Conservation (phyloP, 2,113 vertebrate species). For the Addax nasomaculatus region DNA sequence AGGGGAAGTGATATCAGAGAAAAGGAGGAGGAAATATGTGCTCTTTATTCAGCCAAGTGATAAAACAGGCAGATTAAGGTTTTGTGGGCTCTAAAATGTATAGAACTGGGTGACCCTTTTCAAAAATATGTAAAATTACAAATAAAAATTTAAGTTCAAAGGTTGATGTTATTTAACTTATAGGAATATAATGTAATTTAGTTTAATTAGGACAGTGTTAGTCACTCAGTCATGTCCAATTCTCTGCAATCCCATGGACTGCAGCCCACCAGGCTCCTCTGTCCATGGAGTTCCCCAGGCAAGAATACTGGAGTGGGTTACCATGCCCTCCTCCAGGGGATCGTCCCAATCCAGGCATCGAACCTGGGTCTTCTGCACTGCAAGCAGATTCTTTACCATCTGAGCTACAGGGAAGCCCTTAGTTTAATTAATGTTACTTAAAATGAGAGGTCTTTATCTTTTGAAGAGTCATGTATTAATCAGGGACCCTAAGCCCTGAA, state of each 20-base stretch:
- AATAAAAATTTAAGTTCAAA: background rate
- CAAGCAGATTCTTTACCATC: background rate
- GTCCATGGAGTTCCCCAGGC: background rate
- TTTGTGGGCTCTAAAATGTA: background rate
- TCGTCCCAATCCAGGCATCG: background rate
- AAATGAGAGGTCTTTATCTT: background rate
- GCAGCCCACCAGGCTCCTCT: background rate
- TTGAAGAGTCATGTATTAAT: background rate
- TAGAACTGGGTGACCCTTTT: background rate
- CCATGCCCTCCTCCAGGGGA: background rate
- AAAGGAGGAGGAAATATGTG: background rate
- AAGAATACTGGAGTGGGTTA: background rate
- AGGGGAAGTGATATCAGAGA: background rate
- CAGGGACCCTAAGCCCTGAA: background rate
- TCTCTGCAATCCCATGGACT: background rate
- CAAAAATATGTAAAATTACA: background rate
- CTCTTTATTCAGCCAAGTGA: background rate
- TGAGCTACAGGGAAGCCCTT: background rate
- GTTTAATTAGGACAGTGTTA: background rate
- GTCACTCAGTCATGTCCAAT: background rate
- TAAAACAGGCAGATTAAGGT: background rate
- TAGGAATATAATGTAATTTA: background rate
- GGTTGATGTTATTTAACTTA: background rate
- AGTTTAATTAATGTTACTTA: background rate
- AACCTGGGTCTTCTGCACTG: background rate